These are phyloP conservation scores for Lasioglossum villosulum DNA, from an alignment of 2,888 invertebrate genomes.

Conservation along the genomic window DNA sequence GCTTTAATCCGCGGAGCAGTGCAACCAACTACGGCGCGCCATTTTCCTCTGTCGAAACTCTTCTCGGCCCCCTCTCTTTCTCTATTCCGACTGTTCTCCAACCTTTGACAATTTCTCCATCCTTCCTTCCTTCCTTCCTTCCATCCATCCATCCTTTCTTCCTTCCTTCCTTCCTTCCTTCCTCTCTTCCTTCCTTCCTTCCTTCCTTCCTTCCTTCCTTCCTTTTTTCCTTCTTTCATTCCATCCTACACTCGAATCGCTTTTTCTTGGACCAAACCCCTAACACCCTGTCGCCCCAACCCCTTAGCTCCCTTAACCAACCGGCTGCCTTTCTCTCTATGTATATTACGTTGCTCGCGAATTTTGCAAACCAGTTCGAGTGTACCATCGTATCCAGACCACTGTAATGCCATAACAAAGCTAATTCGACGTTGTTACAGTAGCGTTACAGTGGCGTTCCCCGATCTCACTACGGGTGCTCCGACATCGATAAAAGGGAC, in stretches of 20 bases:
- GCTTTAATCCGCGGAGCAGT: constrained; percentile 76
- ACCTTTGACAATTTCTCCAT: constrained; percentile 38
- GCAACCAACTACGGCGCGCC: constrained; percentile 50
- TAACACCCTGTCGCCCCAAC: background rate
- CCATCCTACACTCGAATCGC: background rate
- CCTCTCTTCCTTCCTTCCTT: background rate
- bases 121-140: constrained; percentile 26
- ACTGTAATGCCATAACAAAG: constrained; percentile 73
- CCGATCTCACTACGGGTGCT: constrained; percentile 61
- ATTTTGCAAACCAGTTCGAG: constrained; percentile 53
- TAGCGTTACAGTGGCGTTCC: constrained; percentile 49
- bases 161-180: constrained; percentile 14
- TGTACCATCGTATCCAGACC: constrained; percentile 59
- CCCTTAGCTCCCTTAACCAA: background rate
- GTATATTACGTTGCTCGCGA: constrained; percentile 43
- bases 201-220: background rate
- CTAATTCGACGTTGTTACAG: constrained; percentile 73
- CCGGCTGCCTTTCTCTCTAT: background rate
- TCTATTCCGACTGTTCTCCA: constrained; percentile 26
- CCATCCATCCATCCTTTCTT: constrained; percentile 7
- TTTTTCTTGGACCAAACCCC: constrained; percentile 7
- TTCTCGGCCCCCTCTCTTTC: constrained; percentile 30
- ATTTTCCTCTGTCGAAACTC: constrained; percentile 56
- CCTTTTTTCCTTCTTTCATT: constrained; percentile 19
- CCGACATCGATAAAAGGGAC: constrained; percentile 53